Evolutionary conservation across 2,797 vertebrate genomes (phyloP).

Genomic region (Coregonus suidteri): DNA sequence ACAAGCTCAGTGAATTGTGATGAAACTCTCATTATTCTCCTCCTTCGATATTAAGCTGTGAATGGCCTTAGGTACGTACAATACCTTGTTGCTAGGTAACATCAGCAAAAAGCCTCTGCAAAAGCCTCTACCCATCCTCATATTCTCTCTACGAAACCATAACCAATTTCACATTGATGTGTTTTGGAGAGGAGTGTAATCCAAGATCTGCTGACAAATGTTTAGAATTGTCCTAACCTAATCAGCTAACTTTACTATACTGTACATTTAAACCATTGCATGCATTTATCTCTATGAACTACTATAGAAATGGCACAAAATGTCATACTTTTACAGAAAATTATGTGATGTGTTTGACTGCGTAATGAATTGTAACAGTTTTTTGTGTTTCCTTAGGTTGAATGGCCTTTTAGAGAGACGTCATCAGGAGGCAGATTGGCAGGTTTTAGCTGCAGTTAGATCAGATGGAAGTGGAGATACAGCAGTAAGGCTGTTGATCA

Average conservation of each 20-base stretch:
- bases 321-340: no score
- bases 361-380: not conserved
- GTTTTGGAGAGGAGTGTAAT: slow-evolving; percentile 2
- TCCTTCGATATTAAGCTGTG: slow-evolving; percentile 36
- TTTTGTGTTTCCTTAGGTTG: not conserved
- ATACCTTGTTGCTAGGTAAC: slow-evolving; percentile 80
- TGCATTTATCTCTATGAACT: not conserved
- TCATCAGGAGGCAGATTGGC: slow-evolving; percentile 18
- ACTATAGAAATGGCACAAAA: no score
- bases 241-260: not conserved
- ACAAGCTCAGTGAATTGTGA: slow-evolving; percentile 10
- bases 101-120: slow-evolving; percentile 52
- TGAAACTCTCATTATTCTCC: slow-evolving; percentile 17
- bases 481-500: slow-evolving; percentile 11
- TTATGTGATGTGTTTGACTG: no score
- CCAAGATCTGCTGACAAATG: not conserved
- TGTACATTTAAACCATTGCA: not conserved
- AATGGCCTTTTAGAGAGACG: slow-evolving; percentile 4
- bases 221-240: not conserved
- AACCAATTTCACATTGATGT: slow-evolving; percentile 17
- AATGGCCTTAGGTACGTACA: slow-evolving; percentile 56
- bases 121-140: slow-evolving; percentile 16
- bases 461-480: slow-evolving; percentile 6
- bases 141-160: slow-evolving; percentile 38
- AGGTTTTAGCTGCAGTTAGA: slow-evolving; percentile 4